Evolutionary conservation across 2,888 invertebrate species (phyloP).

Genomic region (Xestia c-nigrum): DNA sequence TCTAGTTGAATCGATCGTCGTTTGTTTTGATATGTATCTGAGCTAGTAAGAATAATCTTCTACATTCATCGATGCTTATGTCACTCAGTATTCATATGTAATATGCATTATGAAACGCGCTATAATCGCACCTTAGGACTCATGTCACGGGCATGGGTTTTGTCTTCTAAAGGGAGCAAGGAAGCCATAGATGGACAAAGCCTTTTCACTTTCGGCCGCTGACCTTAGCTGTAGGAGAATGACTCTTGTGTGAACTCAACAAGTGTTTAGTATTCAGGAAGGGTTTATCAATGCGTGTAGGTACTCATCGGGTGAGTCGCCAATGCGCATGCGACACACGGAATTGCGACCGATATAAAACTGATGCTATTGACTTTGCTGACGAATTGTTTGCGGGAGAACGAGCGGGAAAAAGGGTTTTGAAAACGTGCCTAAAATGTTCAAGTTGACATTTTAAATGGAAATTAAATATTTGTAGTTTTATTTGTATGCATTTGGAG

Average conservation of each 20-base stretch:
- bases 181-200: conserved; percentile 58
- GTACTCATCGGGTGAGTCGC: conserved; percentile 37
- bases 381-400: conserved; percentile 52
- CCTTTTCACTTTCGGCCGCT: conserved; percentile 81
- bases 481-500: conserved; percentile 18
- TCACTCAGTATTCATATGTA: conserved; percentile 49
- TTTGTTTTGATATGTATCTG: conserved; percentile 18
- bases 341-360: conserved; percentile 51
- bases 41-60: conserved; percentile 7
- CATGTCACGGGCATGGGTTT: conserved; percentile 30
- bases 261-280: conserved; percentile 73
- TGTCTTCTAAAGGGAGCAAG: conserved; percentile 31
- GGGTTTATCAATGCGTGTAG: conserved; percentile 55
- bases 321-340: conserved; percentile 43
- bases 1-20: conserved; percentile 7
- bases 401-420: conserved; percentile 48
- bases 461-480: conserved; percentile 25
- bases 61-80: conserved; percentile 32
- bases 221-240: conserved; percentile 79
- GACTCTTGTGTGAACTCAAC: conserved; percentile 72
- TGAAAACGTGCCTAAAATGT: conserved; percentile 38
- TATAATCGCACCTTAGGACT: conserved; percentile 31
- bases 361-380: conserved; percentile 49
- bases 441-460: conserved; percentile 22
- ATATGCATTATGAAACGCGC: conserved; percentile 59